A percentile compares a stretch with the other conserved stretches of the same genome.
These are phyloP conservation scores for Mixornis gularis DNA, from an alignment of 2,113 vertebrate genomes.

Conservation along the genomic window DNA sequence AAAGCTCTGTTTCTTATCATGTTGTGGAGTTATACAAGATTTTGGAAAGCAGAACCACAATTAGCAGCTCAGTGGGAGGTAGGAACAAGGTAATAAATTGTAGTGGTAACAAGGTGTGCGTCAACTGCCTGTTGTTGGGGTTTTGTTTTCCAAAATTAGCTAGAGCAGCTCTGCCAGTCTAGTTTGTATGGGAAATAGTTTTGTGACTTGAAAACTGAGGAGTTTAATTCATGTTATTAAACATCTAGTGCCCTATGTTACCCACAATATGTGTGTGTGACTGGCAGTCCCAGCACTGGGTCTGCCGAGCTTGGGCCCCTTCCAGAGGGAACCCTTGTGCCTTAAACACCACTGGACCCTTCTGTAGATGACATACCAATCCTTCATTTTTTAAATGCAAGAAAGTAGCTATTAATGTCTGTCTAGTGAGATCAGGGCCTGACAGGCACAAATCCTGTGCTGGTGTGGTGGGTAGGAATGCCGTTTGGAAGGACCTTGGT, in stretches of 20 bases:
- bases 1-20: not conserved
- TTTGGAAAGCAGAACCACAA: not conserved
- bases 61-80: not conserved
- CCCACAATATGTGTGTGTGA: accelerated
- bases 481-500: accelerated
- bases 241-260: accelerated
- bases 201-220: not conserved
- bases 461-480: too few relatives aligned
- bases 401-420: not conserved
- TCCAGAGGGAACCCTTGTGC: not conserved
- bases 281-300: not conserved
- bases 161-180: not conserved
- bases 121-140: not conserved
- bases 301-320: not conserved
- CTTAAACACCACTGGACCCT: not conserved
- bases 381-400: not conserved
- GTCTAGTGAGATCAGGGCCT: not conserved
- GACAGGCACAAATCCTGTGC: not conserved
- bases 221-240: not conserved
- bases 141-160: not conserved
- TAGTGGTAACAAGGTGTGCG: not conserved
- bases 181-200: not conserved
- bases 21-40: not conserved
- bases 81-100: not conserved
- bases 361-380: not conserved